Conservation (phyloP, 23 tunicate genomes). For the Trididemnum miniatum region DNA sequence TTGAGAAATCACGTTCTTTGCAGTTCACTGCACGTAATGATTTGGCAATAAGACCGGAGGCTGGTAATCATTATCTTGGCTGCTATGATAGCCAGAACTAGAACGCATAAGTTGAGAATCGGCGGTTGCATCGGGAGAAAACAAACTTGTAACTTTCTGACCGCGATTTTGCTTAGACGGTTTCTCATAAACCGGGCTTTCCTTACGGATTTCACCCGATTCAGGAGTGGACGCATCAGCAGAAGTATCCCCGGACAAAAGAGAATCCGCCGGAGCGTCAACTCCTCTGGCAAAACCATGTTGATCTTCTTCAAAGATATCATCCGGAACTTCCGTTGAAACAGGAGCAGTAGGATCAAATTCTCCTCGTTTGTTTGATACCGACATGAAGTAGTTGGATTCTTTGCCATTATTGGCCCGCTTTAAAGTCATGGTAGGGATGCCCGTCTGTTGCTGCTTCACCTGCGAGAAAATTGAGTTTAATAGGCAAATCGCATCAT, state of each 20-base stretch:
- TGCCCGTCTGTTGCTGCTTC: not conserved
- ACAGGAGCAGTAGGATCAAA: conserved; percentile 51
- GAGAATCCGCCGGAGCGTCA: conserved; percentile 5
- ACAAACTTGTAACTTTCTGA: conserved; percentile 32
- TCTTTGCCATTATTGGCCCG: conserved; percentile 53
- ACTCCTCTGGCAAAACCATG: no score
- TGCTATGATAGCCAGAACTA: conserved; percentile 54
- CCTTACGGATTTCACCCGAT: conserved; percentile 42
- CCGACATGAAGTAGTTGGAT: conserved; percentile 15
- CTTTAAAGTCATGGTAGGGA: conserved; percentile 74
- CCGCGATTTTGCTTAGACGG: not conserved
- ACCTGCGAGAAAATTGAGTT: not conserved
- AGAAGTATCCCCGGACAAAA: not conserved
- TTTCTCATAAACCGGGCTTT: conserved; percentile 24
- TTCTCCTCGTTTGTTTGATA: not conserved
- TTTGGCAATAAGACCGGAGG: conserved; percentile 31
- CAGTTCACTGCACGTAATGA: conserved; percentile 1
- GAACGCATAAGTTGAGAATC: conserved; percentile 25
- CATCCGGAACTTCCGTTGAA: conserved; percentile 40
- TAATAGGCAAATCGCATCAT: not conserved
- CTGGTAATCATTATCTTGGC: conserved; percentile 35
- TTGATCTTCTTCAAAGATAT: conserved; percentile 51
- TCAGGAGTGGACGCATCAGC: conserved; percentile 46
- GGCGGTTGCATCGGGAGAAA: conserved; percentile 31
- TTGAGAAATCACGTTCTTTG: not conserved